A percentile compares a stretch with the other conserved stretches of the same genome.
Evolutionary conservation across 2,797 vertebrate species (phyloP).

Genomic region (Danionella dracula): DNA sequence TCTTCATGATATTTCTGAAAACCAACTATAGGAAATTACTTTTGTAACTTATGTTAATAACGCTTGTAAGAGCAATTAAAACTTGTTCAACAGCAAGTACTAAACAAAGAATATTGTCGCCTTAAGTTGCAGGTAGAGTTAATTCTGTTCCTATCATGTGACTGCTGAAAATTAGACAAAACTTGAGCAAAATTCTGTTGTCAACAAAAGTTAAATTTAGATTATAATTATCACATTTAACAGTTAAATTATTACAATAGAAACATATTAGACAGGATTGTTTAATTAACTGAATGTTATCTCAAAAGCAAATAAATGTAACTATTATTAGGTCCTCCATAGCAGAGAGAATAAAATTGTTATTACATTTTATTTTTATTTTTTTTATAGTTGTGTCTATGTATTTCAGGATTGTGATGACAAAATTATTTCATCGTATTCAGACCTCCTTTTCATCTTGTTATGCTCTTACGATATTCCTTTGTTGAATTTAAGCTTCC

Average conservation of each 20-base stretch:
- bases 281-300: too few relatives aligned
- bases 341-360: too few relatives aligned
- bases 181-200: background rate
- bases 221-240: background rate
- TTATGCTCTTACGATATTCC: too few relatives aligned
- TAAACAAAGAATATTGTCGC: conserved; percentile 4
- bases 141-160: background rate
- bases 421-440: too few relatives aligned
- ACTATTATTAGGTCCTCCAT: too few relatives aligned
- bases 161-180: background rate
- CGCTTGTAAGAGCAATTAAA: background rate
- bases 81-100: background rate
- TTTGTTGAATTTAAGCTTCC: too few relatives aligned
- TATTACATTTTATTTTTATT: too few relatives aligned
- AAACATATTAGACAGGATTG: background rate
- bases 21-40: conserved; percentile 5
- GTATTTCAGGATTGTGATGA: too few relatives aligned
- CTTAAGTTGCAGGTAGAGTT: background rate
- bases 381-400: too few relatives aligned
- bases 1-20: background rate
- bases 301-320: too few relatives aligned
- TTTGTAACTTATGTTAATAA: too few relatives aligned
- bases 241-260: background rate
- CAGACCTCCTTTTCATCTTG: too few relatives aligned
- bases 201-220: background rate